Evolutionary conservation across 2,888 invertebrate species (phyloP).

Genomic region (Deilephila porcellus): DNA sequence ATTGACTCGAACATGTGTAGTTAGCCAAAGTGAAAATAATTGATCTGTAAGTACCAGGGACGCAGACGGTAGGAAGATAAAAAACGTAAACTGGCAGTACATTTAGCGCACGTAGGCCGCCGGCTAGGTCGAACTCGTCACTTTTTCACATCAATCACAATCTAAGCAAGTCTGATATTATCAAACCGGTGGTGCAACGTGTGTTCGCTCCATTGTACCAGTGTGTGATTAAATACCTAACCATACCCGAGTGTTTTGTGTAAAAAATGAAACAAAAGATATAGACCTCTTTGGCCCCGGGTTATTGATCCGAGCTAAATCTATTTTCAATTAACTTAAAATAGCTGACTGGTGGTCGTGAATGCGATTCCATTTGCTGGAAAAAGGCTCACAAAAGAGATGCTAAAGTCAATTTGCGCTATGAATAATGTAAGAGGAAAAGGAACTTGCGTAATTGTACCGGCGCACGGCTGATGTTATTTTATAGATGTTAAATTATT

Average conservation of each 20-base stretch:
- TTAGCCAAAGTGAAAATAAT: neutral
- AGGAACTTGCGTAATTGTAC: constrained; percentile 24
- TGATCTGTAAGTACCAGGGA: neutral
- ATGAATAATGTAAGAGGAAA: constrained; percentile 30
- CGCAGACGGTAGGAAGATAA: neutral
- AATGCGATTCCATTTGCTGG: constrained; percentile 40
- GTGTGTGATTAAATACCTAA: constrained; percentile 39
- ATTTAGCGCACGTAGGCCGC: constrained; percentile 20
- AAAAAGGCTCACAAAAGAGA: constrained; percentile 34
- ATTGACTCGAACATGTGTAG: neutral
- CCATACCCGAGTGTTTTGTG: constrained; percentile 42
- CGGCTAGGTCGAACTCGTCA: constrained; percentile 24
- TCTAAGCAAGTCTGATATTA: constrained; percentile 33
- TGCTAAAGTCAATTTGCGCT: constrained; percentile 38
- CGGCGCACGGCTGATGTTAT: constrained; percentile 33
- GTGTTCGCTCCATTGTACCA: constrained; percentile 33
- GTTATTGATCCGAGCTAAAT: constrained; percentile 73
- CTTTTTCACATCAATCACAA: constrained; percentile 34
- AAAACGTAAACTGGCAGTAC: constrained; percentile 12
- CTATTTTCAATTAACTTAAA: constrained; percentile 67
- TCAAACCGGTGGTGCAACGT: constrained; percentile 36
- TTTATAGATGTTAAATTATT: constrained; percentile 30
- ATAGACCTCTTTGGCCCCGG: constrained; percentile 55
- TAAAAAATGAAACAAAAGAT: constrained; percentile 60
- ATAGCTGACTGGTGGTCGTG: constrained; percentile 47